phyloP scores from a whole-genome alignment of 2,888 invertebrate genomes.

The Unio pictorum region DNA sequence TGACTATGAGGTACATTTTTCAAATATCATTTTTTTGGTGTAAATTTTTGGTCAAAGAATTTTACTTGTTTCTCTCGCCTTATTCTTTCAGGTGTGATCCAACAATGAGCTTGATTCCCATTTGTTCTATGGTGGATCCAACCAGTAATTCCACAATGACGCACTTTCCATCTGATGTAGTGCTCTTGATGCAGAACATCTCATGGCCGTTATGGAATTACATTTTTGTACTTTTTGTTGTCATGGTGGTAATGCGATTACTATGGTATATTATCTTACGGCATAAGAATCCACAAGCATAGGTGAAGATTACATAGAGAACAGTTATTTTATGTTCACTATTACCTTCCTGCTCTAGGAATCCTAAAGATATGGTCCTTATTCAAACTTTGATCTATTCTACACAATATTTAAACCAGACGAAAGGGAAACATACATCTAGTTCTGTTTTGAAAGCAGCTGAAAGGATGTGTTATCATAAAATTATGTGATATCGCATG shows the following conservation, averaged over 20 bases:
- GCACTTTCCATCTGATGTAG: slow-evolving; percentile 31
- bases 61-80: not conserved
- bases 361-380: no score
- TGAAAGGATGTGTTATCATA: no score
- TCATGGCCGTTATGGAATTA: slow-evolving; percentile 32
- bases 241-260: slow-evolving; percentile 24
- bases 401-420: no score
- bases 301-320: no score
- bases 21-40: no score
- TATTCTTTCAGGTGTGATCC: slow-evolving; percentile 24
- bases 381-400: no score
- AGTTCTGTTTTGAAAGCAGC: no score
- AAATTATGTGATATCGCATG: no score
- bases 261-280: slow-evolving; percentile 37
- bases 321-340: no score
- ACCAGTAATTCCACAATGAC: slow-evolving; percentile 27
- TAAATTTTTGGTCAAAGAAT: not conserved
- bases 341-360: no score
- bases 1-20: not conserved
- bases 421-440: no score
- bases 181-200: slow-evolving; percentile 25
- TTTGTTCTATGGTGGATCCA: slow-evolving; percentile 26
- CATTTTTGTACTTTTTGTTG: slow-evolving; percentile 21
- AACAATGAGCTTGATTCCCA: slow-evolving; percentile 29
- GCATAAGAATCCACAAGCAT: slow-evolving; percentile 3